Conservation (phyloP, 2,888 invertebrate species). For the Taphrorychus bicolor region DNA sequence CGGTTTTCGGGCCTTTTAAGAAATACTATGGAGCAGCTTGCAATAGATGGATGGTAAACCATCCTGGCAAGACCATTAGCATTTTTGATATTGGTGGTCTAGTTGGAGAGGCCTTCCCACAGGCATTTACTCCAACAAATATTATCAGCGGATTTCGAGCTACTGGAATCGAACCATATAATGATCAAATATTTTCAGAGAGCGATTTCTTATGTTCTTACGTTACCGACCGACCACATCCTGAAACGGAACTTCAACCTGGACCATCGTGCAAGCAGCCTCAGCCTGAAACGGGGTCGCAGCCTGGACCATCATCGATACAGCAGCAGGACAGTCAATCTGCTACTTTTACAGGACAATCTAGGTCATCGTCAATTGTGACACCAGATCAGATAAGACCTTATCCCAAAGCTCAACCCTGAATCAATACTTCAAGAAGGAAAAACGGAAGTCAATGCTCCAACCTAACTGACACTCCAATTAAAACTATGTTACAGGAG, state of each 20-base stretch:
- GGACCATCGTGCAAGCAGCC: too few relatives aligned
- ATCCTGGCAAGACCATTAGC: too few relatives aligned
- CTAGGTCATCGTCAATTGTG: neutral
- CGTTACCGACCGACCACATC: slow-evolving; percentile 1
- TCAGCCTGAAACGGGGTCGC: too few relatives aligned
- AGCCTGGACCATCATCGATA: too few relatives aligned
- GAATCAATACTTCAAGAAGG: neutral
- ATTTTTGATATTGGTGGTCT: too few relatives aligned
- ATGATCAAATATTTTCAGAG: slow-evolving; percentile 10
- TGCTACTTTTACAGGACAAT: neutral
- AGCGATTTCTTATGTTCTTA: neutral
- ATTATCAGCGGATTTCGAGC: slow-evolving; percentile 17
- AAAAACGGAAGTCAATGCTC: neutral
- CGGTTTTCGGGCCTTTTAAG: too few relatives aligned
- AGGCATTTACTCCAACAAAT: slow-evolving; percentile 38
- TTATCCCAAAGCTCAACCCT: neutral
- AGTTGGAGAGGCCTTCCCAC: slow-evolving; percentile 40
- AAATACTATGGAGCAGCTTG: too few relatives aligned
- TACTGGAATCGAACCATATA: slow-evolving; percentile 15
- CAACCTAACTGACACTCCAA: slow-evolving; percentile 2
- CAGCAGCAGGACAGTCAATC: too few relatives aligned
- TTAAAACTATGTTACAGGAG: too few relatives aligned
- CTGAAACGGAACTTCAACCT: neutral
- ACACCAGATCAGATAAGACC: slow-evolving; percentile 9
- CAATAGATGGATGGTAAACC: too few relatives aligned